These are phyloP conservation scores for Tolypeutes matacus DNA, from an alignment of 2,797 vertebrate species.

Conservation along the genomic window DNA sequence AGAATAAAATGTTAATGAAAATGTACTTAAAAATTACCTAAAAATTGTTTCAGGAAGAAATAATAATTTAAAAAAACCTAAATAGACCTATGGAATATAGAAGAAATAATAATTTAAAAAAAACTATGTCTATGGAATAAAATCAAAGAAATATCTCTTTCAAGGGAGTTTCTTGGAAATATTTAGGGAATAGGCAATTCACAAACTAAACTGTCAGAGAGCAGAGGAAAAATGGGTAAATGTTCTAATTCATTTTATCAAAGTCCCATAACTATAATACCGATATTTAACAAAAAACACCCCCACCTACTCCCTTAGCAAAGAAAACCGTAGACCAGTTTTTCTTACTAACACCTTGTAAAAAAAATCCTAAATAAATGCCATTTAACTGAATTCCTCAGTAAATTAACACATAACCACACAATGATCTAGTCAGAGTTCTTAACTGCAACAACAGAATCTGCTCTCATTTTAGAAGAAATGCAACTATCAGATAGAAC, in stretches of 20 bases:
- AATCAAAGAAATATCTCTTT: not conserved
- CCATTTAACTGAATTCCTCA: not conserved
- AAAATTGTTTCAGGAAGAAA: not conserved
- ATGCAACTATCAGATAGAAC: not conserved
- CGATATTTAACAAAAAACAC: not conserved
- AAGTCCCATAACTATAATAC: not conserved
- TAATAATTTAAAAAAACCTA: too few species aligned
- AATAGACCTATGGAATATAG: too few species aligned
- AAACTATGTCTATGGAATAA: not conserved
- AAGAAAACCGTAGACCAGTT: not conserved
- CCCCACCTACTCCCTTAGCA: not conserved
- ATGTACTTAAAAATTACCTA: not conserved
- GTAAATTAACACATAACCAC: not conserved
- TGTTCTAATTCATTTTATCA: not conserved
- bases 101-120: too few species aligned
- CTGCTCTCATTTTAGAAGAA: not conserved
- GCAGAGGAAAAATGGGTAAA: not conserved
- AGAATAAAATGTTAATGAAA: not conserved
- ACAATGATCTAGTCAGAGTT: not conserved
- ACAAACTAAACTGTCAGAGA: not conserved
- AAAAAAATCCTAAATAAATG: not conserved
- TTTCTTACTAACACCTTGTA: not conserved
- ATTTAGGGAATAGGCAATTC: not conserved
- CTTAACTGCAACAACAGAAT: not conserved
- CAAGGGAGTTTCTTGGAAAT: not conserved